Evolutionary conservation across 1,140 invertebrate species (phyloP).

Genomic region (Phymastichus coffea): DNA sequence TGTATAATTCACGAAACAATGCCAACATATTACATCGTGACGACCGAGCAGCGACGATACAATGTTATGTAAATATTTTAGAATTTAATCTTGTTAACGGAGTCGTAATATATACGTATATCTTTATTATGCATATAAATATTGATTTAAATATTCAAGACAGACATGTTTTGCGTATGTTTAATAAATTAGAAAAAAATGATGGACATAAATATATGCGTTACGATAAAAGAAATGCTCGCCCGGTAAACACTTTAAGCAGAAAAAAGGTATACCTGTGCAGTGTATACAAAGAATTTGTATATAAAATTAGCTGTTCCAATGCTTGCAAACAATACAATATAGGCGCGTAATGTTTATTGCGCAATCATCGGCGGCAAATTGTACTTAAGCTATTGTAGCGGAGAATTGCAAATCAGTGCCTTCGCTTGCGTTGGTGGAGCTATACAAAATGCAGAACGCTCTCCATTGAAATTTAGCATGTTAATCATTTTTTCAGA

Average conservation of each 20-base stretch:
- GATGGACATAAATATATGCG: too few relatives aligned
- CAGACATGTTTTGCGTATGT: neutral
- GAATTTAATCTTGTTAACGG: constrained; percentile 52
- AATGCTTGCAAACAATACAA: too few relatives aligned
- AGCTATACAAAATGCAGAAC: too few relatives aligned
- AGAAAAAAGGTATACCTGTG: neutral
- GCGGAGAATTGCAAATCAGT: neutral
- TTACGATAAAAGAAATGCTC: neutral
- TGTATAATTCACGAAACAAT: too few relatives aligned
- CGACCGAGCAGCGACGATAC: too few relatives aligned
- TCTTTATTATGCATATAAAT: neutral
- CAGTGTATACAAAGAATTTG: constrained; percentile 10
- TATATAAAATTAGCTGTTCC: constrained; percentile 12
- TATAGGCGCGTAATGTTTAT: too few relatives aligned
- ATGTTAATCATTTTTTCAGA: too few relatives aligned
- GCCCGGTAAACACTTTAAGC: neutral
- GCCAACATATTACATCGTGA: too few relatives aligned
- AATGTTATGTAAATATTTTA: constrained; percentile 44
- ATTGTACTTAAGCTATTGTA: neutral
- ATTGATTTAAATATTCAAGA: neutral
- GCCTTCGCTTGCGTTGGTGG: neutral
- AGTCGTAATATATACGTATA: constrained; percentile 45
- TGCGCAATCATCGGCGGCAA: neutral
- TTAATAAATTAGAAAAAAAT: neutral
- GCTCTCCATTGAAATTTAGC: too few relatives aligned